These are phyloP conservation scores for Ceratosolen solmsi DNA, from an alignment of 1,140 invertebrate genomes.

Conservation along the genomic window DNA sequence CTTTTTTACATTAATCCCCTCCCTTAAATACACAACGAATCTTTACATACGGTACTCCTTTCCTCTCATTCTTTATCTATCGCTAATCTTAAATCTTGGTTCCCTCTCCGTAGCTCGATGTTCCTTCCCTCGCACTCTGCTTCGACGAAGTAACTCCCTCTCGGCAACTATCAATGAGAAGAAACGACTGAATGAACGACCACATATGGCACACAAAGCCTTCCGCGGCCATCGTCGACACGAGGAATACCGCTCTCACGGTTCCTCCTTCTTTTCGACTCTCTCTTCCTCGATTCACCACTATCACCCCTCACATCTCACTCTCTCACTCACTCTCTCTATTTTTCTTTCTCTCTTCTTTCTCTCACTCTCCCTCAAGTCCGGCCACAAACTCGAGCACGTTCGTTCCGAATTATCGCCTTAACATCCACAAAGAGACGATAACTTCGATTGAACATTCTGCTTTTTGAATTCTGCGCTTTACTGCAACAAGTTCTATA, in stretches of 20 bases:
- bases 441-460: conserved; percentile 45
- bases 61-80: conserved; percentile 43
- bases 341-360: not conserved
- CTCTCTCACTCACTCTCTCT: not conserved
- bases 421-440: conserved; percentile 58
- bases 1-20: not conserved
- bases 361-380: not conserved
- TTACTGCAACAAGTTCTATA: too few species aligned
- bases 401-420: conserved; percentile 58
- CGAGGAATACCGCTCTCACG: conserved; percentile 70
- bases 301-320: too few species aligned
- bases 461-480: too few species aligned
- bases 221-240: conserved; percentile 50
- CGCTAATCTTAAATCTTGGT: conserved; percentile 48
- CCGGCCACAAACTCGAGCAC: not conserved
- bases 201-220: conserved; percentile 58
- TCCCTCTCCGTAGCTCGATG: not conserved
- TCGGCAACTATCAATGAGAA: conserved; percentile 68
- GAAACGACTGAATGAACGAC: conserved; percentile 69
- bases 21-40: not conserved
- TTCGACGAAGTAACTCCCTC: conserved; percentile 33
- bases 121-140: not conserved
- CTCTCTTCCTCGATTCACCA: not conserved
- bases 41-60: not conserved
- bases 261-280: conserved; percentile 54